Evolutionary conservation across 2,888 invertebrate genomes (phyloP), one percentile per base, ranked within the genome.

Genomic region (Sinotaia quadrata): DNA sequence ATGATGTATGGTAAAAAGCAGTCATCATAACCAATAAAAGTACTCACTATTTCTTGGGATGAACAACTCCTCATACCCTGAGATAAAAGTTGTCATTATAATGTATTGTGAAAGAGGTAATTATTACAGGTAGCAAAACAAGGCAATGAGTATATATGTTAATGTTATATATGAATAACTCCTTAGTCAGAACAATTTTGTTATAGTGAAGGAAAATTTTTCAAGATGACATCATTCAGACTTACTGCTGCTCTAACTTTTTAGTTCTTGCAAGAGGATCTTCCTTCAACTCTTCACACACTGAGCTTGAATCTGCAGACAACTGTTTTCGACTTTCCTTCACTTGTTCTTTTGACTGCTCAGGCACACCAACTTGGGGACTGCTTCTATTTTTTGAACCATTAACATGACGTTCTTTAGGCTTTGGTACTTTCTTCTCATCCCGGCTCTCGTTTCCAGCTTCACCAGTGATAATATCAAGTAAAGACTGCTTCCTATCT

Each of bases 271-370:
- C 65, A 29, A 2, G n/a, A n/a, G 83, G 83, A 63, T 83, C 83
- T 51, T 71, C 70, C 12, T 80, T 80, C n/a, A 81, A 47, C 59
- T 83, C 83, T 56, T 77, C 78, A 74, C 83, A 83, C 3, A 82
- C 54, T 49, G 83, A 83, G 67, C 83, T 83, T 57, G 78, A 75
- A 58, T 82, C 81, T 33, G 74, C 69, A n/a, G n/a, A n/a, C n/a
- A n/a, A n/a, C n/a, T 18, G 73, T 33, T 56, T 56, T 72, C 72
- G 44, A 56, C 33, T 36, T 69, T 67, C 7, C 71, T 68, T 15
- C 44, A 49, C 54, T 72, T 72, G 49, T 65, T 54, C 65, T 71
- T 70, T 24, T 41, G 72, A 72, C n/a, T 72, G 74, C 18, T 58
- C 51, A 4, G n/a, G 47, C 8, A 34, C 60, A 29, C 27, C n/a